Percentiles rank a stretch among this genome's conserved stretches.
phyloP scores from a whole-genome alignment of 2,888 invertebrate species.

The Chydorus sphaericus region DNA sequence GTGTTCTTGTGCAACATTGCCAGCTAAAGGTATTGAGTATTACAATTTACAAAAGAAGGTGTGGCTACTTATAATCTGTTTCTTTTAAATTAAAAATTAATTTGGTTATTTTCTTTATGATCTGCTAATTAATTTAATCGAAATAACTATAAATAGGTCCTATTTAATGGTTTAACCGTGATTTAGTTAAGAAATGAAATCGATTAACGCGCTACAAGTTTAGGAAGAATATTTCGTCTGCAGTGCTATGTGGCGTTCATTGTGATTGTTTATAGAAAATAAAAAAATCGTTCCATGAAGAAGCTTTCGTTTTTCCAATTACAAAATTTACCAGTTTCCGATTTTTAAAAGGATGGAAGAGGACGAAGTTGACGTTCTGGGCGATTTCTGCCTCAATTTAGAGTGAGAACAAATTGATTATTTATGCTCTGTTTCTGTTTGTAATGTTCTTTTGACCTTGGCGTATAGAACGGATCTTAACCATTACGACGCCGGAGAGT shows the following conservation, averaged over 20 bases:
- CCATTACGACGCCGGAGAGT: slow-evolving; percentile 27
- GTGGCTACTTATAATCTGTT: not conserved
- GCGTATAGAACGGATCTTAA: slow-evolving; percentile 18
- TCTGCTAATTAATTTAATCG: too few relatives aligned
- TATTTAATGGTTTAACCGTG: too few relatives aligned
- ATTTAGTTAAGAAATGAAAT: too few relatives aligned
- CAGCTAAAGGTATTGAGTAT: too few relatives aligned
- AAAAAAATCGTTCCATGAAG: not conserved
- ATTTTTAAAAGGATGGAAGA: slow-evolving; percentile 44
- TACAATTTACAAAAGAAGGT: not conserved
- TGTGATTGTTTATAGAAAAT: not conserved
- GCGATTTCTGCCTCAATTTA: slow-evolving; percentile 52
- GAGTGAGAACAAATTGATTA: slow-evolving; percentile 36
- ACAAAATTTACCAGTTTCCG: not conserved
- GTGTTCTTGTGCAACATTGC: too few relatives aligned
- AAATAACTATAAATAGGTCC: too few relatives aligned
- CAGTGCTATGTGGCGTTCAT: not conserved
- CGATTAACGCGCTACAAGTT: too few relatives aligned
- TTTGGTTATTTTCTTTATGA: too few relatives aligned
- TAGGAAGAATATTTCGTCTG: not conserved
- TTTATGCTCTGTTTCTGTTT: slow-evolving; percentile 20
- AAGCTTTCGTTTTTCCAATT: not conserved
- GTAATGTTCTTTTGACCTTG: slow-evolving; percentile 10
- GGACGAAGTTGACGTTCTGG: slow-evolving; percentile 50
- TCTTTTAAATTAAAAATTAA: not conserved